Percentiles rank a stretch among this genome's conserved stretches.
phyloP scores from a whole-genome alignment of 2,797 vertebrate species.

The Leptatherina wallacei region DNA sequence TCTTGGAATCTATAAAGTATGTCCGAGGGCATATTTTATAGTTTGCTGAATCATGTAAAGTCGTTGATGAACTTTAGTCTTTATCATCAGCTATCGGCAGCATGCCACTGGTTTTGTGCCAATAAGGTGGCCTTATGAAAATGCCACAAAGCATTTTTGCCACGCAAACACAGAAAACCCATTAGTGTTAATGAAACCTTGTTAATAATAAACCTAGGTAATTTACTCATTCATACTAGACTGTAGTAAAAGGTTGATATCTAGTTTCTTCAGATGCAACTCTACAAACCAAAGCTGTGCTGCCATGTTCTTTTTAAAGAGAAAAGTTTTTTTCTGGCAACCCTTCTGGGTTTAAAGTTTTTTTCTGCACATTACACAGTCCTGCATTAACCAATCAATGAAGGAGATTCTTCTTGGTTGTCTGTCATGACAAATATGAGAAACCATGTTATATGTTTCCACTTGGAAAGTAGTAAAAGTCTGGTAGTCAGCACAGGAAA shows the following conservation, averaged over 20 bases:
- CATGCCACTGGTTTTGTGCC: not conserved
- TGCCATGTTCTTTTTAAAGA: no score
- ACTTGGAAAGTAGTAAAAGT: no score
- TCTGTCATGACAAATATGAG: not conserved
- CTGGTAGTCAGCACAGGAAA: no score
- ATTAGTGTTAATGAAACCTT: constrained; percentile 16
- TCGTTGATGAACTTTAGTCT: constrained; percentile 43
- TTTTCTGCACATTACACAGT: not conserved
- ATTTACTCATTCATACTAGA: constrained; percentile 2
- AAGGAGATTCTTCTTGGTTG: not conserved
- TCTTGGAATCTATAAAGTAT: not conserved
- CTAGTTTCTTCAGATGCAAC: not conserved
- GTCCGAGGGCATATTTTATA: not conserved
- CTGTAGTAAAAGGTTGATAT: not conserved
- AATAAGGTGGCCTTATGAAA: no score
- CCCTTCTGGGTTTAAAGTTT: not conserved
- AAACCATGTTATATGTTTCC: not conserved
- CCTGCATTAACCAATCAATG: not conserved
- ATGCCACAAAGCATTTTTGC: not conserved
- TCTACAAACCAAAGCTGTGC: not conserved
- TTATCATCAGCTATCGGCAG: constrained; percentile 18
- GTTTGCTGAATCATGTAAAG: not conserved
- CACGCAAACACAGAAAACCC: not conserved
- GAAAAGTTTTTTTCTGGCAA: not conserved
- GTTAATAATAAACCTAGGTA: constrained; percentile 20